A percentile compares a stretch with the other conserved stretches of the same genome.
phyloP scores from a whole-genome alignment of 2,113 vertebrate genomes.

The Ariopsis seemanni region DNA sequence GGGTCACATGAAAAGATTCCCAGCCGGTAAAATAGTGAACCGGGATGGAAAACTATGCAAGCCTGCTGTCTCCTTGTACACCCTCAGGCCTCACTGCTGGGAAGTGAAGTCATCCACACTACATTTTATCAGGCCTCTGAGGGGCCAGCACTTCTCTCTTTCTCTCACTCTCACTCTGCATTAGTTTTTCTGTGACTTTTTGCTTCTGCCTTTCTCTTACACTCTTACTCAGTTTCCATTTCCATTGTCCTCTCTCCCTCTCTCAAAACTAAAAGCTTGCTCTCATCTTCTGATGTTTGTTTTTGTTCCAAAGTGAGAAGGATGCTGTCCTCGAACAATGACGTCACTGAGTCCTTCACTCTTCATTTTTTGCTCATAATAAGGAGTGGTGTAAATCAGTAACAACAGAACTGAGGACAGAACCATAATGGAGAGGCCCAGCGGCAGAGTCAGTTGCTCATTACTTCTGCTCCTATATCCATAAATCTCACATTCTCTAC shows the following conservation, averaged over 20 bases:
- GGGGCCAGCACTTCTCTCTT: constrained; percentile 36
- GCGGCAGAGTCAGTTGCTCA: constrained; percentile 16
- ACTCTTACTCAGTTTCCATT: neutral
- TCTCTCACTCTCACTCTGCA: neutral
- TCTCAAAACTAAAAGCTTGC: neutral
- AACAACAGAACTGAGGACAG: neutral
- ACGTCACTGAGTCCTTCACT: constrained; percentile 1
- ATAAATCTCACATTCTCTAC: constrained; percentile 28
- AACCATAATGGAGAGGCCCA: neutral
- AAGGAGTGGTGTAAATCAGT: constrained; percentile 51
- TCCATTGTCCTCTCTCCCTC: neutral
- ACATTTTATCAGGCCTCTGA: constrained; percentile 50
- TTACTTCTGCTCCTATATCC: constrained; percentile 23
- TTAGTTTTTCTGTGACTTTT: constrained; percentile 1
- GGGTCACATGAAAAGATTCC: constrained; percentile 59
- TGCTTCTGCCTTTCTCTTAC: neutral
- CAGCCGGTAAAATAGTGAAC: constrained; percentile 59
- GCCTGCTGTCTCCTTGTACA: neutral
- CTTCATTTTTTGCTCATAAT: constrained; percentile 16
- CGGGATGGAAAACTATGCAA: constrained; percentile 33
- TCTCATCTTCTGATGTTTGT: constrained; percentile 7
- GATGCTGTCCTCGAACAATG: constrained; percentile 15
- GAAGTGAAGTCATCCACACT: constrained; percentile 52
- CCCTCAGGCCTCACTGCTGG: constrained; percentile 30
- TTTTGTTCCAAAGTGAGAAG: constrained; percentile 16